phyloP scores from a whole-genome alignment of 2,888 invertebrate species.

The Drosophila silvestris region DNA sequence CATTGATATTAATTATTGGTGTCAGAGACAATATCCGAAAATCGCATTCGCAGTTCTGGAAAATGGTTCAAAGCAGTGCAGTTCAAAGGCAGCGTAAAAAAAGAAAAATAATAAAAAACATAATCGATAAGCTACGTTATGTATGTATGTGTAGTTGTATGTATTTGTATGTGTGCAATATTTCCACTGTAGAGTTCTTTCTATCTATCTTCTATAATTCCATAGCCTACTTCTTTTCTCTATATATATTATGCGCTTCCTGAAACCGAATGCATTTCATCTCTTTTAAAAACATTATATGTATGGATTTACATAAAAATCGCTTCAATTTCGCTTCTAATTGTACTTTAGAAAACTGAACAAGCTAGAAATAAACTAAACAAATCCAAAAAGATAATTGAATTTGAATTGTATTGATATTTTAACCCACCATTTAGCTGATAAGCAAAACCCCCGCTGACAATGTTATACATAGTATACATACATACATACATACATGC shows the following conservation, averaged over 20 bases:
- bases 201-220: neutral
- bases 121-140: neutral
- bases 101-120: neutral
- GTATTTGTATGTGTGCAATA: neutral
- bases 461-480: conserved; percentile 19
- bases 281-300: neutral
- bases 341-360: conserved; percentile 1
- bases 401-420: conserved; percentile 50
- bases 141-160: neutral
- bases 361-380: neutral
- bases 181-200: neutral
- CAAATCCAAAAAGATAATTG: neutral
- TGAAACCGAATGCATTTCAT: neutral
- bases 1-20: conserved; percentile 25
- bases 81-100: conserved; percentile 2
- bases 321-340: conserved; percentile 29
- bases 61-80: neutral
- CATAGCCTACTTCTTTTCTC: neutral
- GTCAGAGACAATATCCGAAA: neutral
- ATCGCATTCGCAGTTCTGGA: neutral
- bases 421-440: conserved; percentile 71
- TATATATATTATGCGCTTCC: neutral
- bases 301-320: neutral
- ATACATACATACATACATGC: neutral
- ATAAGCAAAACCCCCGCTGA: conserved; percentile 55